Evolutionary conservation across 2,797 vertebrate genomes (phyloP).

Genomic region (Amblyraja radiata): DNA sequence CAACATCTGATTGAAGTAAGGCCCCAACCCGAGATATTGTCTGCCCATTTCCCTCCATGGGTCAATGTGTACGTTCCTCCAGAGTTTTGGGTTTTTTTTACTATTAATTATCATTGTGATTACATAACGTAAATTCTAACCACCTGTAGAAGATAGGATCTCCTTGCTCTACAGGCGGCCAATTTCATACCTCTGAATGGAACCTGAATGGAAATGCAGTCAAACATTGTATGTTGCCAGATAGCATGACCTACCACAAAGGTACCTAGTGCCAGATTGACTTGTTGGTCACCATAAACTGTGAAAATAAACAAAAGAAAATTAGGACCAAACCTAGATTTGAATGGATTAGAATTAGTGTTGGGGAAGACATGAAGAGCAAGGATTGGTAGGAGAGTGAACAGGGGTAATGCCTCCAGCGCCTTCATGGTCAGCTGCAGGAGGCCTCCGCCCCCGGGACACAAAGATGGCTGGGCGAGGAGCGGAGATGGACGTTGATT

Average conservation of each 20-base stretch:
- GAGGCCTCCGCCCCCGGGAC: no score
- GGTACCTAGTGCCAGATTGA: constrained; percentile 66
- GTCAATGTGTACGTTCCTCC: no score
- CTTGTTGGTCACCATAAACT: constrained; percentile 75
- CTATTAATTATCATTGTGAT: neutral
- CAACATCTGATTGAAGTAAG: no score
- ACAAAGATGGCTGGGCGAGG: no score
- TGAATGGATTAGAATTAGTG: neutral
- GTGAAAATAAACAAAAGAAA: constrained; percentile 46
- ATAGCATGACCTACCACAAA: constrained; percentile 67
- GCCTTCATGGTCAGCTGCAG: no score
- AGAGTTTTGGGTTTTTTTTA: no score
- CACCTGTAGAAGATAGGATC: neutral
- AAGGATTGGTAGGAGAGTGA: no score
- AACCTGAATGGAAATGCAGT: neutral
- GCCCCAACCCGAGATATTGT: no score
- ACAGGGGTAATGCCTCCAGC: no score
- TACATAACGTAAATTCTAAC: neutral
- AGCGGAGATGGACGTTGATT: no score
- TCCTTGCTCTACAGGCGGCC: neutral
- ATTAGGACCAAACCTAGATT: constrained; percentile 2
- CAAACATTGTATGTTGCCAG: neutral
- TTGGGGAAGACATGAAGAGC: constrained; percentile 24
- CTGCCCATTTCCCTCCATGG: no score
- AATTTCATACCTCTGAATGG: neutral